These are phyloP conservation scores for Miniopterus natalensis DNA, from an alignment of 2,113 vertebrate species.

Conservation along the genomic window DNA sequence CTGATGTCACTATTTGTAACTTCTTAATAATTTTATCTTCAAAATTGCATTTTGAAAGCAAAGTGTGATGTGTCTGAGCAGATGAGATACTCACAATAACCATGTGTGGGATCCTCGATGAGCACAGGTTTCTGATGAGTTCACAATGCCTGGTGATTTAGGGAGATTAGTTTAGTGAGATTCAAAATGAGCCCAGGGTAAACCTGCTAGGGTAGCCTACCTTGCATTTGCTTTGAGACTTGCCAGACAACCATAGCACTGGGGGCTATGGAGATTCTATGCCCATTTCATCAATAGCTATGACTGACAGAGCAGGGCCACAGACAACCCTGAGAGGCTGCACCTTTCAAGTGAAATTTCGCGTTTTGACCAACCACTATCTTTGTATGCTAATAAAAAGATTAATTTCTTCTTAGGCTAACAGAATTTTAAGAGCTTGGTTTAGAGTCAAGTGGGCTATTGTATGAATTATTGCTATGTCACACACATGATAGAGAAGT, in stretches of 20 bases:
- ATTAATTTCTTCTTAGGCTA: neutral
- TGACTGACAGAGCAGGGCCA: neutral
- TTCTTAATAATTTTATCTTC: neutral
- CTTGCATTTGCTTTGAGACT: neutral
- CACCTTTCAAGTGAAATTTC: neutral
- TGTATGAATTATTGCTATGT: neutral
- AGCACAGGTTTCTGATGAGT: neutral
- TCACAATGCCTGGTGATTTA: neutral
- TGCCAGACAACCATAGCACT: neutral
- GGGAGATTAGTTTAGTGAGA: neutral
- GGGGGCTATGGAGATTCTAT: neutral
- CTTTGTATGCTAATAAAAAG: neutral
- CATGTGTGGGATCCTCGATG: accelerated
- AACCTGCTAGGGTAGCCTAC: neutral
- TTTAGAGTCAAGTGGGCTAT: neutral
- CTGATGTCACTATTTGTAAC: neutral
- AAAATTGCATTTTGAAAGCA: neutral
- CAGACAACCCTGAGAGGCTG: neutral
- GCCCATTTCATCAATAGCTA: neutral
- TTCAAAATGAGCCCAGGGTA: neutral
- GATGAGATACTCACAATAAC: neutral
- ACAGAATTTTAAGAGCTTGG: neutral
- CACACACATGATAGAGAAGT: neutral
- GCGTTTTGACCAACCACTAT: neutral
- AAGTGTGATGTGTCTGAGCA: neutral